These are phyloP conservation scores for Amphiprion ocellaris DNA, from an alignment of 2,113 vertebrate species.

Conservation along the genomic window DNA sequence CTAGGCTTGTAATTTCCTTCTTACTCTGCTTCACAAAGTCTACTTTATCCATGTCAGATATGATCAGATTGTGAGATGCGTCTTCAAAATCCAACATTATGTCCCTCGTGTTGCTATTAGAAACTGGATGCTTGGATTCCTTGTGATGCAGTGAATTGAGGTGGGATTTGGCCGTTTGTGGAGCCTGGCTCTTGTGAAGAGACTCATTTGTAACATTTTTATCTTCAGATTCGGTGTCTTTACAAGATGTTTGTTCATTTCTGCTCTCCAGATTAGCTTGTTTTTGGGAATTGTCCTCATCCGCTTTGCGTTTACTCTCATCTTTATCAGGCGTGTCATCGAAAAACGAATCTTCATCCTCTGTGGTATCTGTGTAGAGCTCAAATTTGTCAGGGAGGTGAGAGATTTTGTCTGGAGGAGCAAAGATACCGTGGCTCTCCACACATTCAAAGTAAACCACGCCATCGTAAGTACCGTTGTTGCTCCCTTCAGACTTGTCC, in stretches of 20 bases:
- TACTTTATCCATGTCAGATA: slow-evolving; percentile 60
- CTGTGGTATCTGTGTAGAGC: slow-evolving; percentile 79
- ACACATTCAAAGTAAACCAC: slow-evolving; percentile 91
- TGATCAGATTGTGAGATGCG: slow-evolving; percentile 46
- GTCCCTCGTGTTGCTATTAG: slow-evolving; percentile 59
- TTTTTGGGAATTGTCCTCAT: slow-evolving; percentile 44
- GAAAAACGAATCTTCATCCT: slow-evolving; percentile 88
- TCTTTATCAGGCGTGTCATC: slow-evolving; percentile 81
- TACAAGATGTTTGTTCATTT: slow-evolving; percentile 62
- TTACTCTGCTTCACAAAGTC: slow-evolving; percentile 25
- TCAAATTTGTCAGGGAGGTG: slow-evolving; percentile 85
- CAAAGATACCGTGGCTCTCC: slow-evolving; percentile 93
- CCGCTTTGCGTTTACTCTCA: slow-evolving; percentile 41
- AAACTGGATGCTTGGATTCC: slow-evolving; percentile 40
- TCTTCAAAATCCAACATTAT: slow-evolving; percentile 69
- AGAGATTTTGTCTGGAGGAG: slow-evolving; percentile 93
- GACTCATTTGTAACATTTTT: slow-evolving; percentile 59
- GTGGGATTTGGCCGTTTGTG: slow-evolving; percentile 21
- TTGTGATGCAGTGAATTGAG: slow-evolving; percentile 41
- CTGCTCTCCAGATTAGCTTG: slow-evolving; percentile 46
- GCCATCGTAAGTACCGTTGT: slow-evolving; percentile 91
- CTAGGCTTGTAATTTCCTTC: slow-evolving; percentile 79
- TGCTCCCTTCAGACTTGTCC: slow-evolving; percentile 94
- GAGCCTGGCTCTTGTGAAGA: slow-evolving; percentile 29
- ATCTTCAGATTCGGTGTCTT: slow-evolving; percentile 61